phyloP scores from a whole-genome alignment of 2,888 invertebrate species.

The Tenthredo mesomela region DNA sequence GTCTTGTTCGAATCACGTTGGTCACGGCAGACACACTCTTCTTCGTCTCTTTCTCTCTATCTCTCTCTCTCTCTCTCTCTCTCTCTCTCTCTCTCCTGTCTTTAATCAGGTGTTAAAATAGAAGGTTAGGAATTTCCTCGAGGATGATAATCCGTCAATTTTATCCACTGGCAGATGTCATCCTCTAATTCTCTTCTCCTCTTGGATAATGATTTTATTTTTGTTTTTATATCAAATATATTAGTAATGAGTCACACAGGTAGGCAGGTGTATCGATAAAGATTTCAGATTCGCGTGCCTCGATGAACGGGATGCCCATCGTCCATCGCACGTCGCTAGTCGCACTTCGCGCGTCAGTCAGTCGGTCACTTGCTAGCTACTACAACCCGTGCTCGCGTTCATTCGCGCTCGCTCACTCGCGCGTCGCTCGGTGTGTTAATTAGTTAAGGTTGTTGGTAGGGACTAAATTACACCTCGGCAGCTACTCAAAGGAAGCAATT shows the following conservation, averaged over 20 bases:
- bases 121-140: constrained; percentile 66
- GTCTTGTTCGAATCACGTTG: constrained; percentile 72
- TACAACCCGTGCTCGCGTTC: constrained; percentile 22
- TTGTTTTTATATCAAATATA: neutral
- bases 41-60: constrained; percentile 56
- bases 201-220: neutral
- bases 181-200: neutral
- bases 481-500: constrained; percentile 79
- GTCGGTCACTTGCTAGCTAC: constrained; percentile 36
- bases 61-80: too few relatives aligned
- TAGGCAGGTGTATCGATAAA: constrained; percentile 44
- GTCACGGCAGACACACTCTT: constrained; percentile 63
- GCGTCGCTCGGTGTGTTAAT: constrained; percentile 78
- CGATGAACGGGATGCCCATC: constrained; percentile 54
- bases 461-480: constrained; percentile 79
- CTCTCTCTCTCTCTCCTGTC: constrained; percentile 55
- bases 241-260: neutral
- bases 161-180: neutral
- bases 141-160: neutral
- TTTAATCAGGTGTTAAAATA: constrained; percentile 77
- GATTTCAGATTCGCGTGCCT: constrained; percentile 54
- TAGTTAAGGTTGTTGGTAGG: constrained; percentile 79
- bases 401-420: constrained; percentile 59
- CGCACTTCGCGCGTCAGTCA: constrained; percentile 65
- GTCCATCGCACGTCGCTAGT: constrained; percentile 65